Percentiles rank a stretch among this genome's conserved stretches.
phyloP scores from a whole-genome alignment of 2,888 invertebrate genomes.

The Andrena fulva region DNA sequence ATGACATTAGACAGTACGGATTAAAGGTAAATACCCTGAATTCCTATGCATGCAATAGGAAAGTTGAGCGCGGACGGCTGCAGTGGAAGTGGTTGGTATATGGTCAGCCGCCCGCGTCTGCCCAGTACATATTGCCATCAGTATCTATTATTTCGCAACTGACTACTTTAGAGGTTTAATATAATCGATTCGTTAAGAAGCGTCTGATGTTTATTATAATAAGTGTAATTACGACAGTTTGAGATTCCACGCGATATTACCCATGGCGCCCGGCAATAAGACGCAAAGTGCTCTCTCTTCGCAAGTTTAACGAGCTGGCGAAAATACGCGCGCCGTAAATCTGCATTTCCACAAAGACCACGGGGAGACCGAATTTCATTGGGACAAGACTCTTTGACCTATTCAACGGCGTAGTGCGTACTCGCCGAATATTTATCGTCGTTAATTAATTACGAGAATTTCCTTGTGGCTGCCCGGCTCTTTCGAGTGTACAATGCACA shows the following conservation, averaged over 20 bases:
- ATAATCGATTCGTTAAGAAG: not conserved
- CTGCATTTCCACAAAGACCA: not conserved
- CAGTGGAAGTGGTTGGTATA: not conserved
- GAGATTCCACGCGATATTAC: conserved; percentile 1
- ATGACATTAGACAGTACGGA: too few relatives aligned
- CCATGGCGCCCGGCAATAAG: conserved; percentile 5
- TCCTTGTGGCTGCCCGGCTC: not conserved
- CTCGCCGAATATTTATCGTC: conserved; percentile 14
- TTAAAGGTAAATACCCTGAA: too few relatives aligned
- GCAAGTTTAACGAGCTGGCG: not conserved
- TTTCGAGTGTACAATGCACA: too few relatives aligned
- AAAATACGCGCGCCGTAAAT: conserved; percentile 3
- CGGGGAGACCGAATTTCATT: not conserved
- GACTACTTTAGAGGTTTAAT: too few relatives aligned
- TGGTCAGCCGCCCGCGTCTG: not conserved
- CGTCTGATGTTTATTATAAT: conserved; percentile 17
- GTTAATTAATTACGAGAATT: conserved; percentile 17
- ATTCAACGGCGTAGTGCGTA: not conserved
- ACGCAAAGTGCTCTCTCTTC: conserved; percentile 7
- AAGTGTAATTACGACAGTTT: conserved; percentile 14
- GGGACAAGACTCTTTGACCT: conserved; percentile 3
- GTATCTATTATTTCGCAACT: too few relatives aligned
- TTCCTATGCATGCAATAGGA: not conserved
- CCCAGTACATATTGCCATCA: not conserved
- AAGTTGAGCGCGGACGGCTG: not conserved